These are phyloP conservation scores for Lophotriccus pileatus DNA, from an alignment of 2,797 vertebrate species.

Conservation along the genomic window DNA sequence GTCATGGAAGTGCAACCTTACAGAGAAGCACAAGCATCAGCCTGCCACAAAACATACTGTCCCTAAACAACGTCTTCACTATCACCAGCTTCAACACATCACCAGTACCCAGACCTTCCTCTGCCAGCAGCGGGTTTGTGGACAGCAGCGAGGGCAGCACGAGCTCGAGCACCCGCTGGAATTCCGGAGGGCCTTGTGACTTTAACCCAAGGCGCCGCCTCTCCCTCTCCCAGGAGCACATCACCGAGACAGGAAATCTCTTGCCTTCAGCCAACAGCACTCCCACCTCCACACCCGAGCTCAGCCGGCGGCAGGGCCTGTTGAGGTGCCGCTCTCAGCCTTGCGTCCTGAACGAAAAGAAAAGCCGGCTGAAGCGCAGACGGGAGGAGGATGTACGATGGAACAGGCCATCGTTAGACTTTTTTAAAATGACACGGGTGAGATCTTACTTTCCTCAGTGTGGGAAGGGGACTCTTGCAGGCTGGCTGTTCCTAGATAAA, in stretches of 20 bases:
- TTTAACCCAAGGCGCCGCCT: slow-evolving; percentile 74
- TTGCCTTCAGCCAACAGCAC: slow-evolving; percentile 77
- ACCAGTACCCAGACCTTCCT: slow-evolving; percentile 72
- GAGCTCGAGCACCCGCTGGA: slow-evolving; percentile 60
- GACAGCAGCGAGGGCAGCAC: slow-evolving; percentile 74
- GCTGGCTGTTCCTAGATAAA: background rate
- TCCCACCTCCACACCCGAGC: slow-evolving; percentile 76
- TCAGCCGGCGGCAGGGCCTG: slow-evolving; percentile 72
- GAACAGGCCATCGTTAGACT: slow-evolving; percentile 80
- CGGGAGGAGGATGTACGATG: slow-evolving; percentile 76
- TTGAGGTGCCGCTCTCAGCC: slow-evolving; percentile 80
- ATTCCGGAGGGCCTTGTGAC: slow-evolving; percentile 53
- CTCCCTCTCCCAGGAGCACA: slow-evolving; percentile 80
- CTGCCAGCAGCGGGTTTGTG: slow-evolving; percentile 76
- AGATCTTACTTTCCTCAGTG: slow-evolving; percentile 49
- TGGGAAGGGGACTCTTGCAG: background rate
- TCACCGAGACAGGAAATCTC: slow-evolving; percentile 50
- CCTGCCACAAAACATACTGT: slow-evolving; percentile 58
- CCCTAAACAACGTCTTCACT: slow-evolving; percentile 49
- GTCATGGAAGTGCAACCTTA: slow-evolving; percentile 62
- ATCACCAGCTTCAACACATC: slow-evolving; percentile 66
- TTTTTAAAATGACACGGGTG: slow-evolving; percentile 83
- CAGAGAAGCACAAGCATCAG: slow-evolving; percentile 70
- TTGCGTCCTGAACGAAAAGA: slow-evolving; percentile 76
- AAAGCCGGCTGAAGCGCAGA: slow-evolving; percentile 75